Evolutionary conservation across 1,140 invertebrate genomes (phyloP), one percentile per base, ranked within the genome.

Genomic region (Chelonus insularis): DNA sequence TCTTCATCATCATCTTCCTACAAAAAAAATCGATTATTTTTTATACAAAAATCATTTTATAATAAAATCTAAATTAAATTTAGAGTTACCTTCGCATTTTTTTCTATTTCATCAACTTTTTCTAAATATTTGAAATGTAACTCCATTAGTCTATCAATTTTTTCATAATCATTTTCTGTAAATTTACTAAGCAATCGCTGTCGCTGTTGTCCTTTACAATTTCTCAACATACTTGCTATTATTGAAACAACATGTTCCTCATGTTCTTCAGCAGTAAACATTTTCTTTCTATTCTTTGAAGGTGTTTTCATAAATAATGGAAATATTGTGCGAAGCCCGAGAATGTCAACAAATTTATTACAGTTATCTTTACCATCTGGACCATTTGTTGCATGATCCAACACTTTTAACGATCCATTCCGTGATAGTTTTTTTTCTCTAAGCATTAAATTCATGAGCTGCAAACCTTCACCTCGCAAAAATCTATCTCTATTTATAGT

Each of bases 241-340:
- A 99, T 95, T 0, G 96, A 96, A 34, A 93, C 85, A 9, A 97
- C 93, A 78, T 98, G 95, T 79, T 98, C 92, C 87, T 98, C 96
- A 69, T 97, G 91, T 77, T 97, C 94, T 76, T 97, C 92, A 4
- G 91, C 85, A 6, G 91, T 91, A 11, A 96, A 84, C 29, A 97
- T 86, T 70, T 91, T 90, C 76, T 91, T 92, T 63, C 92, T 86
- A 67, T 90, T 88, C 69, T 91, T 92, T 58, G 91, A 94, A 3
- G 96, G 96, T 0, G 97, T 98, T 84, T 98, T 97, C 97, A 99
- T 99, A 74, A 99, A 99, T 0, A 99, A 81, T 1, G 97, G 97
- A 82, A 99, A 99, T 54, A 99, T 91, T 1, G 95, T 97, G 25
- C 96, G 83, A 6, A 99, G 84, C 0, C 97, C 98, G 1, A 99